phyloP scores from a whole-genome alignment of 2,113 vertebrate genomes.

The Cyprinodon tularosa region DNA sequence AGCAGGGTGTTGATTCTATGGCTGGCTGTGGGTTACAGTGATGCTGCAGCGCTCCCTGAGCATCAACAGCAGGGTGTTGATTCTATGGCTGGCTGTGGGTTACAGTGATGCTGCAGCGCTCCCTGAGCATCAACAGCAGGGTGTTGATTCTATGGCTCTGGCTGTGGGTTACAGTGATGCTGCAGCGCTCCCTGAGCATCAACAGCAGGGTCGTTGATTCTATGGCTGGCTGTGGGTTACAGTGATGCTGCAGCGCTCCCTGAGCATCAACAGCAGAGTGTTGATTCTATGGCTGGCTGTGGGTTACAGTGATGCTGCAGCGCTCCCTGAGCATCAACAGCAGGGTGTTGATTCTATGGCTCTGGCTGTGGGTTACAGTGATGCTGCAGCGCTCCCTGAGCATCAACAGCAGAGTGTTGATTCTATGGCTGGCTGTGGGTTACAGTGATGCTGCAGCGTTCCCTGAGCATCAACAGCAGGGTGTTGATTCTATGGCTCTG shows the following conservation, averaged over 20 bases:
- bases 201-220: conserved; percentile 50
- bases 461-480: conserved; percentile 47
- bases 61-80: conserved; percentile 47
- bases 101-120: conserved; percentile 8
- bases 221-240: conserved; percentile 34
- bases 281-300: conserved; percentile 39
- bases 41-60: conserved; percentile 35
- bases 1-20: conserved; percentile 38
- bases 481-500: conserved; percentile 47
- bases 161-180: conserved; percentile 20
- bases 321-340: conserved; percentile 50
- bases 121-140: conserved; percentile 47
- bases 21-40: conserved; percentile 33
- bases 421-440: conserved; percentile 40
- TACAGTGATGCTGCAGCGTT: conserved; percentile 8
- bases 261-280: conserved; percentile 46
- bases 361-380: conserved; percentile 32
- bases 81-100: conserved; percentile 40
- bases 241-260: conserved; percentile 20
- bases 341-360: conserved; percentile 35
- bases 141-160: conserved; percentile 47
- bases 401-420: conserved; percentile 41
- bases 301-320: conserved; percentile 8
- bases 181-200: conserved; percentile 33
- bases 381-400: conserved; percentile 35